These are phyloP conservation scores for Agrochola macilenta DNA, from an alignment of 2,888 invertebrate species.

Conservation along the genomic window DNA sequence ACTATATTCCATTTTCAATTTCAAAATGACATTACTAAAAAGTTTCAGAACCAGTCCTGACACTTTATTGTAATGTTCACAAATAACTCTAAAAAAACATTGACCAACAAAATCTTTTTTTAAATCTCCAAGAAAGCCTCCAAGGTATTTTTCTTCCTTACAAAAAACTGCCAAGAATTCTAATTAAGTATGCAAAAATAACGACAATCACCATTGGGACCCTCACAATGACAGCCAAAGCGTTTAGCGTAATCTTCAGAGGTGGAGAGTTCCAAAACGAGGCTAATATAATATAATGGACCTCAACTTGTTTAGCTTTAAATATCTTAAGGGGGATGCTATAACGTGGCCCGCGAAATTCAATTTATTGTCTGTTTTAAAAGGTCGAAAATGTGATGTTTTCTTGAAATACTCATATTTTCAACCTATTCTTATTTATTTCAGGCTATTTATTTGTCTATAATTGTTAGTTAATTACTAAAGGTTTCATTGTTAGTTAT, in stretches of 20 bases:
- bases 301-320: conserved; percentile 58
- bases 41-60: neutral
- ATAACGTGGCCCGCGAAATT: neutral
- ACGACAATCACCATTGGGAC: conserved; percentile 66
- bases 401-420: neutral
- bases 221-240: conserved; percentile 66
- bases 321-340: conserved; percentile 34
- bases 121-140: conserved; percentile 18
- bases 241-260: conserved; percentile 68
- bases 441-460: too few species aligned
- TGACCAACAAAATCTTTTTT: conserved; percentile 24
- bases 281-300: conserved; percentile 66
- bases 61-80: neutral
- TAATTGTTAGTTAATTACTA: too few species aligned
- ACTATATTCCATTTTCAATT: neutral
- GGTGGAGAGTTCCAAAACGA: conserved; percentile 46
- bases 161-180: conserved; percentile 34
- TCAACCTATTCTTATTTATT: too few species aligned
- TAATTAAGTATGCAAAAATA: conserved; percentile 72
- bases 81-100: conserved; percentile 15
- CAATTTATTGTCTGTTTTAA: neutral
- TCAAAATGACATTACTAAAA: neutral
- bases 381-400: neutral
- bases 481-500: too few species aligned
- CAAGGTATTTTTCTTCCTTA: conserved; percentile 22